phyloP scores from a whole-genome alignment of 2,113 vertebrate genomes.

The Mus musculus region DNA sequence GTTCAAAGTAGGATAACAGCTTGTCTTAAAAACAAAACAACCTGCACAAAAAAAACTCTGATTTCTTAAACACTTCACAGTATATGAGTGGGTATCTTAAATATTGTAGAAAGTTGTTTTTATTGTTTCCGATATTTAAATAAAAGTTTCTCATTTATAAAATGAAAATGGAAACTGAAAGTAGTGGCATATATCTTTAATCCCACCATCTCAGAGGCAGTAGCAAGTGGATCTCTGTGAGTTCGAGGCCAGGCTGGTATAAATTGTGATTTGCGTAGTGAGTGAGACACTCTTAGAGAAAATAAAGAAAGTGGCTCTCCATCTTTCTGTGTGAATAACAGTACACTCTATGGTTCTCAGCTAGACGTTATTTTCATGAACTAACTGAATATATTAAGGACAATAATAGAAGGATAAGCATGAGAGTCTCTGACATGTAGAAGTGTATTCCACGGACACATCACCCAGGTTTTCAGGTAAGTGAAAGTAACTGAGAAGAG shows the following conservation, averaged over 20 bases:
- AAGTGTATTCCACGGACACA: constrained; percentile 17
- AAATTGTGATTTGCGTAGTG: background rate
- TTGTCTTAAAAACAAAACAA: background rate
- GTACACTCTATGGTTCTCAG: constrained; percentile 13
- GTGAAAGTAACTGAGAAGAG: background rate
- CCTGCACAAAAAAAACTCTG: background rate
- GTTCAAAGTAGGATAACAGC: background rate
- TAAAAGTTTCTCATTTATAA: background rate
- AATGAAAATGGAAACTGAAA: background rate
- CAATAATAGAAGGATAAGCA: constrained; percentile 14
- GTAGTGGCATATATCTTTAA: background rate
- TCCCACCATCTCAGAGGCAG: background rate
- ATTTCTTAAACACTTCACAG: background rate
- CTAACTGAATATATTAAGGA: constrained; percentile 41
- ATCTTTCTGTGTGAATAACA: constrained; percentile 22
- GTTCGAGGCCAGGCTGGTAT: background rate
- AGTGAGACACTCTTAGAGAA: background rate
- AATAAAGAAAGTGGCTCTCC: background rate
- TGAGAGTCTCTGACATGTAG: background rate
- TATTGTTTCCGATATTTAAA: background rate
- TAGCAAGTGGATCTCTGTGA: background rate
- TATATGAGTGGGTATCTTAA: background rate
- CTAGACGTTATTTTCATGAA: background rate
- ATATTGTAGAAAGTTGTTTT: constrained; percentile 34
- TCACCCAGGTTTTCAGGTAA: background rate